Conservation (phyloP, 1,140 invertebrate species). For the Procambarus virginalis region DNA sequence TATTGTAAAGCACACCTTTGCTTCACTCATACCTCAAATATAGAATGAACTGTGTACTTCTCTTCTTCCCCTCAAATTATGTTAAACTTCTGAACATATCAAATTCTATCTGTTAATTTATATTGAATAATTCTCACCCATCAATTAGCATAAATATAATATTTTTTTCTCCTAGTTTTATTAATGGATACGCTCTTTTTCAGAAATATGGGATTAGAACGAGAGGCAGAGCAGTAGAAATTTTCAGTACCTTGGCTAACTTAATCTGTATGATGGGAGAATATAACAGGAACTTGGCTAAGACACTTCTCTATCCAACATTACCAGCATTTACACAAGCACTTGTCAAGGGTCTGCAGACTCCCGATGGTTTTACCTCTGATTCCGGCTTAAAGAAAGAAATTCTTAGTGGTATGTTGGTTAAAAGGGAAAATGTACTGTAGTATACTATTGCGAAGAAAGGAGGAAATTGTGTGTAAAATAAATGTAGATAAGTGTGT, state of each 20-base stretch:
- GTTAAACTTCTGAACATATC: no score
- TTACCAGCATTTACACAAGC: slow-evolving; percentile 83
- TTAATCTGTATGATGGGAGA: slow-evolving; percentile 79
- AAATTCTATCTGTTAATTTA: no score
- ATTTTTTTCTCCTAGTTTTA: neutral
- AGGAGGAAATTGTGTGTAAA: no score
- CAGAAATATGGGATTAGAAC: slow-evolving; percentile 79
- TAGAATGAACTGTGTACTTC: no score
- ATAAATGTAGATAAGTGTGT: no score
- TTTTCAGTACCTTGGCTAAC: slow-evolving; percentile 80
- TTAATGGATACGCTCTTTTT: slow-evolving; percentile 70
- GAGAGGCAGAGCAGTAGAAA: slow-evolving; percentile 80
- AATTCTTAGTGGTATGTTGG: slow-evolving; percentile 79
- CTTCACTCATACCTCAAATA: no score
- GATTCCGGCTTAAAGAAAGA: slow-evolving; percentile 84
- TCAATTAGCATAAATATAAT: no score
- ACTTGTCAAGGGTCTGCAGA: slow-evolving; percentile 80
- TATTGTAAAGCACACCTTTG: no score
- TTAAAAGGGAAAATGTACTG: no score
- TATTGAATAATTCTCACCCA: no score
- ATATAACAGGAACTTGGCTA: slow-evolving; percentile 78
- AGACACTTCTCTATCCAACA: slow-evolving; percentile 80
- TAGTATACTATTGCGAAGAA: no score
- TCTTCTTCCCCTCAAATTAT: no score
- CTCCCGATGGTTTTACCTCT: slow-evolving; percentile 78